Evolutionary conservation across 1,140 invertebrate species (phyloP).

Genomic region (Drosophila malerkotliana): DNA sequence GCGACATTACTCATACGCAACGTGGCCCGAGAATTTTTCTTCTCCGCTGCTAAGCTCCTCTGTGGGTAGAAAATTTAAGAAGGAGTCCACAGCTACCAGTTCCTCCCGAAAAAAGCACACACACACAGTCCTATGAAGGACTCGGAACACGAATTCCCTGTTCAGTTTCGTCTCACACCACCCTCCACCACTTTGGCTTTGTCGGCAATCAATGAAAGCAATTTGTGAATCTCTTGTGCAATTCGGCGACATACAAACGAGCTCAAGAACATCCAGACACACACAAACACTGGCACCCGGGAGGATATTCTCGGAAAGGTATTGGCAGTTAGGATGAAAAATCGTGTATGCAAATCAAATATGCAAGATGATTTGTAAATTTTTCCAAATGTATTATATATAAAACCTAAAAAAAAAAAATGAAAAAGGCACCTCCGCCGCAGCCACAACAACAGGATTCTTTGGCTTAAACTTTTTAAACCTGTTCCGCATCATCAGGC

Average conservation of each 20-base stretch:
- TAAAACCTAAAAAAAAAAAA: slow-evolving; percentile 9
- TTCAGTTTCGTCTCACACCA: not conserved
- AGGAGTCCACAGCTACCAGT: slow-evolving; percentile 17
- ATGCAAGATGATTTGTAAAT: slow-evolving; percentile 81
- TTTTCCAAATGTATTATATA: slow-evolving; percentile 73
- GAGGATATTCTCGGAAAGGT: slow-evolving; percentile 26
- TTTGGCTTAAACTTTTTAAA: slow-evolving; percentile 48
- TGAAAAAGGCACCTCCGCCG: not conserved
- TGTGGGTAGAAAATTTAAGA: slow-evolving; percentile 32
- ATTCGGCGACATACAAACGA: slow-evolving; percentile 70
- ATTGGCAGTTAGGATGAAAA: slow-evolving; percentile 63
- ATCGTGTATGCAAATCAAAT: slow-evolving; percentile 77
- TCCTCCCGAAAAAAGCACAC: slow-evolving; percentile 8
- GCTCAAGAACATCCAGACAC: slow-evolving; percentile 49
- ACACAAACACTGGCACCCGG: slow-evolving; percentile 2
- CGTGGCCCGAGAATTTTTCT: slow-evolving; percentile 18
- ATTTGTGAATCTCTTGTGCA: slow-evolving; percentile 78
- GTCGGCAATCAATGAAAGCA: slow-evolving; percentile 79
- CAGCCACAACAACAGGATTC: slow-evolving; percentile 46
- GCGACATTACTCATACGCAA: slow-evolving; percentile 55
- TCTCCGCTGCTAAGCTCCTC: slow-evolving; percentile 10
- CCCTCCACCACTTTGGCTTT: slow-evolving; percentile 39
- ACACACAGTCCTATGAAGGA: not conserved
- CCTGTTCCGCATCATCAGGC: slow-evolving; percentile 48
- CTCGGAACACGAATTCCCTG: slow-evolving; percentile 12